A percentile compares a stretch with the other conserved stretches of the same genome.
These are phyloP conservation scores for Gari tellinella DNA, from an alignment of 2,888 invertebrate species.

Conservation along the genomic window DNA sequence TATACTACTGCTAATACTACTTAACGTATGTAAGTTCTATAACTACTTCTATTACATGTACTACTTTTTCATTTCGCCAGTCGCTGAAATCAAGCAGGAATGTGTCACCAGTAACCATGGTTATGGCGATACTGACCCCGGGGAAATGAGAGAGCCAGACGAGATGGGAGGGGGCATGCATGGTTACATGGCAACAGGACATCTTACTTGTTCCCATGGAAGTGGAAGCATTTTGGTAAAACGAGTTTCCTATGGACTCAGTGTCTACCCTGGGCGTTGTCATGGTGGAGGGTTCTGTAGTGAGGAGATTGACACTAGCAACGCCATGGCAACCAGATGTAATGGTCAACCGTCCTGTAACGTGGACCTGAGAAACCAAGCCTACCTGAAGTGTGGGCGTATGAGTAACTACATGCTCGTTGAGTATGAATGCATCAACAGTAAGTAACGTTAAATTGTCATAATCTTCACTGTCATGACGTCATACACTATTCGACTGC, in stretches of 20 bases:
- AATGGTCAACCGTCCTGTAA: slow-evolving; percentile 48
- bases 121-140: slow-evolving; percentile 9
- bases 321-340: slow-evolving; percentile 39
- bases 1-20: too few species aligned
- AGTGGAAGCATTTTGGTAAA: slow-evolving; percentile 49
- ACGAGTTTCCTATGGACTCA: slow-evolving; percentile 45
- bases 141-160: slow-evolving; percentile 16
- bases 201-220: slow-evolving; percentile 42
- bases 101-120: too few species aligned
- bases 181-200: slow-evolving; percentile 20
- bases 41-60: too few species aligned
- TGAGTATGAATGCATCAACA: slow-evolving; percentile 57
- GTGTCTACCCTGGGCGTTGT: slow-evolving; percentile 38
- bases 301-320: slow-evolving; percentile 48
- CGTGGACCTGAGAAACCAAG: slow-evolving; percentile 35
- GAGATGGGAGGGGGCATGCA: slow-evolving; percentile 16
- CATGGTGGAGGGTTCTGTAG: slow-evolving; percentile 36
- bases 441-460: too few species aligned
- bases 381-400: slow-evolving; percentile 45
- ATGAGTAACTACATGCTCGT: slow-evolving; percentile 55
- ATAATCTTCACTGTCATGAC: too few species aligned
- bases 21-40: too few species aligned
- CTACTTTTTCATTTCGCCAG: too few species aligned
- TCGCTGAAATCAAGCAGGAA: too few species aligned
- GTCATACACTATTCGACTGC: too few species aligned